A percentile compares a stretch with the other conserved stretches of the same genome.
Evolutionary conservation across 2,113 vertebrate species (phyloP).

Genomic region (Gallinago paraguaiae): DNA sequence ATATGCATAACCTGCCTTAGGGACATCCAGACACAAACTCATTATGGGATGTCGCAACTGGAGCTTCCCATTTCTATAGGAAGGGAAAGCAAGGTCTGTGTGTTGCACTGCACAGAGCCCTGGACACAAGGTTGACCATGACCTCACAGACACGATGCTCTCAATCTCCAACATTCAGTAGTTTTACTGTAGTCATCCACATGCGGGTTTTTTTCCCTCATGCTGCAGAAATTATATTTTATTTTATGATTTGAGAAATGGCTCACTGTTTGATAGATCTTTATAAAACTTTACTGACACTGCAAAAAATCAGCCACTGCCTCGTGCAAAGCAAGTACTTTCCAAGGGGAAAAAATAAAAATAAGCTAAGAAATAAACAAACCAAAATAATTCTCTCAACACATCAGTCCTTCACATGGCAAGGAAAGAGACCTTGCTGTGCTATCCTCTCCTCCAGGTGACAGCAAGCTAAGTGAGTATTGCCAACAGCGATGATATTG

Average conservation of each 20-base stretch:
- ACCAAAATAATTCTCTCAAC: neutral
- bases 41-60: accelerated
- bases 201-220: no score
- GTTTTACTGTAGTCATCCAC: neutral
- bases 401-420: neutral
- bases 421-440: neutral
- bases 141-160: accelerated
- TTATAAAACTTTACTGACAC: accelerated
- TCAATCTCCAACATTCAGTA: accelerated
- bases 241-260: neutral
- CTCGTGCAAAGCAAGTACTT: neutral
- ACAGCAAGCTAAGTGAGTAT: neutral
- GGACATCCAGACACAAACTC: neutral
- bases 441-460: neutral
- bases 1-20: neutral
- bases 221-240: no score
- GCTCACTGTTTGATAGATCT: neutral
- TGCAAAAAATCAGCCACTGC: neutral
- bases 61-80: neutral
- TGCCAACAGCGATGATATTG: neutral
- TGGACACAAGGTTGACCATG: neutral
- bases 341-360: neutral
- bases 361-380: neutral
- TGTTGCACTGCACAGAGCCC: neutral
- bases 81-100: accelerated